A percentile compares a stretch with the other conserved stretches of the same genome.
Evolutionary conservation across 1,140 invertebrate species (phyloP).

Genomic region (Drosophila pseudoananassae): DNA sequence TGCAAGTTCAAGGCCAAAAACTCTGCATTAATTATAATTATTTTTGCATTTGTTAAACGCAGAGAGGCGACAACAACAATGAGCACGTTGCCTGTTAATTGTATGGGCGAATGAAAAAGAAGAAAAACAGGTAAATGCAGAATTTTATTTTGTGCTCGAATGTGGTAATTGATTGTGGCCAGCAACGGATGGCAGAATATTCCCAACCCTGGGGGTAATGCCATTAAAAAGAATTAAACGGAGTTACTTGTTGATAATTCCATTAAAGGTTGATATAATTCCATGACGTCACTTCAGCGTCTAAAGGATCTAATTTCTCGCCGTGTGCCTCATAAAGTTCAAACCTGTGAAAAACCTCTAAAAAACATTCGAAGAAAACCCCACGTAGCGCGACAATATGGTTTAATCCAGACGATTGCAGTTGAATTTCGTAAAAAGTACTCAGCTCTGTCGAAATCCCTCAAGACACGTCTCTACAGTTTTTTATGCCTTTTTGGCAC

Average conservation of each 20-base stretch:
- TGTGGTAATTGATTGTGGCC: constrained; percentile 67
- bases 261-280: neutral
- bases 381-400: constrained; percentile 8
- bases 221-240: constrained; percentile 21
- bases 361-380: neutral
- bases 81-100: constrained; percentile 60
- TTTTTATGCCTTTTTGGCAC: neutral
- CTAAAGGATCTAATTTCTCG: constrained; percentile 16
- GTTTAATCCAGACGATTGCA: neutral
- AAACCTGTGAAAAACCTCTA: neutral
- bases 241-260: neutral
- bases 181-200: constrained; percentile 37
- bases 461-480: constrained; percentile 17
- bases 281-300: neutral
- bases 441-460: neutral
- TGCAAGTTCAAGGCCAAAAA: constrained; percentile 78
- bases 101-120: constrained; percentile 71
- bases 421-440: constrained; percentile 3
- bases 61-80: constrained; percentile 34
- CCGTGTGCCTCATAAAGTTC: neutral
- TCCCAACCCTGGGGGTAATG: constrained; percentile 43
- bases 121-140: constrained; percentile 80
- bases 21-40: constrained; percentile 82
- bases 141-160: constrained; percentile 45
- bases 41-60: constrained; percentile 79